Base-by-base conservation (phyloP, 2,888 invertebrate genomes). In the Cheilosia impressa region DNA sequence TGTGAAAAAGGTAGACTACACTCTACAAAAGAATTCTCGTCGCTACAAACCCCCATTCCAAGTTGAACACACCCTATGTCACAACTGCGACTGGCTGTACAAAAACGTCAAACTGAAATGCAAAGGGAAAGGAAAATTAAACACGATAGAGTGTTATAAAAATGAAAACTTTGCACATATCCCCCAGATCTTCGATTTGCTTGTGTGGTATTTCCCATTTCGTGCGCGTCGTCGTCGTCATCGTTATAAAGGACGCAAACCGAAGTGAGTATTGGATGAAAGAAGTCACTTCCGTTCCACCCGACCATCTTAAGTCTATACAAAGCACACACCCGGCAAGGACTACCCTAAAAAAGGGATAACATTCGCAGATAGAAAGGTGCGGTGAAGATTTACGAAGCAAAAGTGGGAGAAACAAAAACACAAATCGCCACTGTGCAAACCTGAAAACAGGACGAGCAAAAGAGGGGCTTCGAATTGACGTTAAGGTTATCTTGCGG, bases 401-500 rank as follows among this genome's bases (percentile, higher is more conserved):
- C 62, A 53, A 62, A 62, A 38, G 22, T 68, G 50, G 27, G 41
- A 45, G 50, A 31, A 53, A 6, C 27, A 6, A 75, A 68, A 19
- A 15, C 24, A 31, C 13, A 52, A 52, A 43, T 50, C 72, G 58
- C 66, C 45, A 75, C 62, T 62, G 45, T 60, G 31, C 43, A 57
- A 50, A 55, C 53, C 27, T 55, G 55, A 52, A 63, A 58, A 45
- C 53, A 65, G 38, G 60, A 60, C 60, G 47, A 68, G 53, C 65
- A 71, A 60, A 80, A 76, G 58, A 76, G 80, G 58, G 76, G 72
- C 76, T 80, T 76, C 77, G 85, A 85, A 85, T 85, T 76, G 85
- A 76, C 85, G 81, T 85, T 72, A 81, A 76, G 80, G 85, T 81
- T 85, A 85, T 85, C 85, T 85, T 85, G 85, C 62, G 76, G 85